These are phyloP conservation scores for Sterna hirundo DNA, from an alignment of 2,113 vertebrate genomes.

Conservation along the genomic window DNA sequence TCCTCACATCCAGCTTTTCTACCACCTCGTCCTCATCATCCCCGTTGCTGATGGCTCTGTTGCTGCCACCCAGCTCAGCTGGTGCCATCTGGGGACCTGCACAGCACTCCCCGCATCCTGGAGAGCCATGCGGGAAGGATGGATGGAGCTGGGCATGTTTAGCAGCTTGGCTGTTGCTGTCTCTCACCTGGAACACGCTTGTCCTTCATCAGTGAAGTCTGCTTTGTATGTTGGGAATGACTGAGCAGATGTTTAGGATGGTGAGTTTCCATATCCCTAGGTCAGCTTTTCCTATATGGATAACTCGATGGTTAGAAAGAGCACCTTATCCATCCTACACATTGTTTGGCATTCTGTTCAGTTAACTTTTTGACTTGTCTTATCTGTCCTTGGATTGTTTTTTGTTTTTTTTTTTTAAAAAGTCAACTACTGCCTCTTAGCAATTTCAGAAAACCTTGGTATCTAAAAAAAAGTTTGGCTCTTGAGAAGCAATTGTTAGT, in stretches of 20 bases:
- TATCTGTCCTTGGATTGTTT: not conserved
- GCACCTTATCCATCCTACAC: not conserved
- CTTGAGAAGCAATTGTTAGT: not conserved
- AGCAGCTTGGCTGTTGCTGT: not conserved
- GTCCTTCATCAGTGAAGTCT: not conserved
- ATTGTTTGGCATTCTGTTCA: not conserved
- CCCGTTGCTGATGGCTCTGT: not conserved
- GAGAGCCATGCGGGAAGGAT: not conserved
- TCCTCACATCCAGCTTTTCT: not conserved
- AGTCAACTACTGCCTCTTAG: not conserved
- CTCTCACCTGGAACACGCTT: not conserved
- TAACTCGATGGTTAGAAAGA: not conserved
- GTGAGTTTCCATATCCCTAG: not conserved
- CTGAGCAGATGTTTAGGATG: not conserved
- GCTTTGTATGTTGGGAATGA: not conserved
- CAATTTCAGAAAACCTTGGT: not conserved
- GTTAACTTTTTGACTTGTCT: not conserved
- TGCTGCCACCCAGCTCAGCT: not conserved
- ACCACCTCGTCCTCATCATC: not conserved
- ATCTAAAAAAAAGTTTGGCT: not conserved
- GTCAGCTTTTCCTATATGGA: not conserved
- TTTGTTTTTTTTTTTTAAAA: not conserved
- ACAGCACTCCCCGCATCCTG: fast-evolving
- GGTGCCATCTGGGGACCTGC: not conserved
- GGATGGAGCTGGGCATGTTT: not conserved